A percentile compares a stretch with the other conserved stretches of the same genome.
Evolutionary conservation across 1,140 invertebrate genomes (phyloP).

Genomic region (Grapholita molesta): DNA sequence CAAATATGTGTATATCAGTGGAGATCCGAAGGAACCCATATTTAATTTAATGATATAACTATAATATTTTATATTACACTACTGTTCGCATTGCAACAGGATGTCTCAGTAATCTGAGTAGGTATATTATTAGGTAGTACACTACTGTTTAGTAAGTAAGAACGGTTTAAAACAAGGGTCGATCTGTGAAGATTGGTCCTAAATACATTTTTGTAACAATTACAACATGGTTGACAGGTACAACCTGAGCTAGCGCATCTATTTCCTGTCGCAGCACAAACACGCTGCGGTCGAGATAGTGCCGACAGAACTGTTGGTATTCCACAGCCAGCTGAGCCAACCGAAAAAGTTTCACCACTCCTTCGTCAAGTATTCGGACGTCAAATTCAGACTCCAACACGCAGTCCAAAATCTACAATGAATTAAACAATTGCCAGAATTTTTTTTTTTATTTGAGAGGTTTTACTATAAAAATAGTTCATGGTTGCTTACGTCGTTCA

Average conservation of each 20-base stretch:
- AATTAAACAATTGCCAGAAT: not conserved
- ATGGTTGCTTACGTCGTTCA: slow-evolving; percentile 76
- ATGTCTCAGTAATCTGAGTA: no score
- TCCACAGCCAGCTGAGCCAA: slow-evolving; percentile 84
- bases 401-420: slow-evolving; percentile 77
- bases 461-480: slow-evolving; percentile 22
- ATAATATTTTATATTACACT: no score
- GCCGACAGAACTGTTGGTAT: slow-evolving; percentile 84
- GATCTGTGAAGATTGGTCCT: no score
- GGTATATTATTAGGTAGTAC: no score
- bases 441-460: slow-evolving; percentile 33
- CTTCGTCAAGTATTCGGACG: slow-evolving; percentile 81
- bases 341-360: slow-evolving; percentile 83
- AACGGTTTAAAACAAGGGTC: no score
- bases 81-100: no score
- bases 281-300: slow-evolving; percentile 83
- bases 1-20: no score
- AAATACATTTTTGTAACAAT: no score
- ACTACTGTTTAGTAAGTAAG: no score
- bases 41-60: no score
- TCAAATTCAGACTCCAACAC: slow-evolving; percentile 81
- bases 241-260: slow-evolving; percentile 76
- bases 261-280: slow-evolving; percentile 81
- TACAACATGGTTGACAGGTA: no score
- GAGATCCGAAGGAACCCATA: no score